Conservation (phyloP, 1,140 invertebrate species). For the Vanessa tameamea region DNA sequence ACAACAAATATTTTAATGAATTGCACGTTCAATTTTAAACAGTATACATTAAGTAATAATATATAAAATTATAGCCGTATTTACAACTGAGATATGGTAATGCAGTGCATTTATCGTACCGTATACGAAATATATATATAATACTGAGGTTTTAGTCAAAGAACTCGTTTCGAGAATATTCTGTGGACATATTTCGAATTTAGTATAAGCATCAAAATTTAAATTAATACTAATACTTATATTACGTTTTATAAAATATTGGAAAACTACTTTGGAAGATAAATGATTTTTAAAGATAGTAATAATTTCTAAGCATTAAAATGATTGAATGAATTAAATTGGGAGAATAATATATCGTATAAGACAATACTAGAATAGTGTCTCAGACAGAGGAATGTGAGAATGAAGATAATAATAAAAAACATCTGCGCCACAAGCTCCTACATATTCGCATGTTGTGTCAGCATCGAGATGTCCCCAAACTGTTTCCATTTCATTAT, state of each 20-base stretch:
- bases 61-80: slow-evolving; percentile 40
- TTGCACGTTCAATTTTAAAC: background rate
- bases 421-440: slow-evolving; percentile 47
- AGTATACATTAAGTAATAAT: background rate
- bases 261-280: too few species aligned
- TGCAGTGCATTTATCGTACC: slow-evolving; percentile 14
- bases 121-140: background rate
- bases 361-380: background rate
- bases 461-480: background rate
- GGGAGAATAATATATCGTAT: background rate
- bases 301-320: background rate
- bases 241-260: too few species aligned
- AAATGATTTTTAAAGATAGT: too few species aligned
- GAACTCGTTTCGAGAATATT: background rate
- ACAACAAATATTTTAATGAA: background rate
- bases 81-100: slow-evolving; percentile 51
- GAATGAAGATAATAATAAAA: slow-evolving; percentile 52
- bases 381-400: slow-evolving; percentile 7
- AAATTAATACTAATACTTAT: background rate
- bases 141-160: slow-evolving; percentile 1
- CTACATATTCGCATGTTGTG: background rate
- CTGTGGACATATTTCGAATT: background rate
- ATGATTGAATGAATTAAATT: background rate
- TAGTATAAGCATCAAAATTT: background rate
- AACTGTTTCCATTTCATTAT: background rate